Evolutionary conservation across 2,797 vertebrate genomes (phyloP), one percentile per base, ranked within the genome.

Genomic region (Micromesistius poutassou): DNA sequence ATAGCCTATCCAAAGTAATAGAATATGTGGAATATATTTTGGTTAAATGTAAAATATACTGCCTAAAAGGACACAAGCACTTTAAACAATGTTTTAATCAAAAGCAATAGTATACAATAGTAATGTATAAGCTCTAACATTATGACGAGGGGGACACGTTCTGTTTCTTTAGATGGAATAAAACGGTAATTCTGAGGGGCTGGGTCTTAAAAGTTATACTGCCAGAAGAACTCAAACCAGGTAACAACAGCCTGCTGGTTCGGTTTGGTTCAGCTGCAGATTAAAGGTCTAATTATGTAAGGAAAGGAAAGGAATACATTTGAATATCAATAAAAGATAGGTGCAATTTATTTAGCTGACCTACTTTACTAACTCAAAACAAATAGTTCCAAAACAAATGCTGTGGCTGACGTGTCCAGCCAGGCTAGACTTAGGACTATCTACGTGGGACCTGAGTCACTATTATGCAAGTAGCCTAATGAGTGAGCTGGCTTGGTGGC

Each of bases 401-500:
- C 77, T 76, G 81, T 75, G 30, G 74, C 71, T 76, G 74, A 81
- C 71, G 76, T 77, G 55, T 62, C 55, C 9, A 5, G 55, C 22
- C 55, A n/a, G 55, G 0, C 68, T 89, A 84, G 92, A 94, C 93
- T 90, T 86, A 40, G 79, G 87, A 85, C 89, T 80, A 79, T 73
- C 74, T 78, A 75, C 55, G 76, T 16, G 46, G 88, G 82, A 94
- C 92, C 92, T 91, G 80, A 91, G 82, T 28, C 76, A 36, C 38
- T 9, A 62, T 91, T 92, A 83, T 78, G 88, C 81, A 91, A 89
- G 81, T 19, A 62, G 55, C 55, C 19, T n/a, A 38, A n/a, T 25
- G 5, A 22, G n/a, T 75, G 77, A 80, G 40, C 3, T 28, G 31
- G 55, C 5, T 5, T 62, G 42, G 55, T 79, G 74, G 74, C 72